phyloP scores from a whole-genome alignment of 2,888 invertebrate species.

The Bellardia bayeri region DNA sequence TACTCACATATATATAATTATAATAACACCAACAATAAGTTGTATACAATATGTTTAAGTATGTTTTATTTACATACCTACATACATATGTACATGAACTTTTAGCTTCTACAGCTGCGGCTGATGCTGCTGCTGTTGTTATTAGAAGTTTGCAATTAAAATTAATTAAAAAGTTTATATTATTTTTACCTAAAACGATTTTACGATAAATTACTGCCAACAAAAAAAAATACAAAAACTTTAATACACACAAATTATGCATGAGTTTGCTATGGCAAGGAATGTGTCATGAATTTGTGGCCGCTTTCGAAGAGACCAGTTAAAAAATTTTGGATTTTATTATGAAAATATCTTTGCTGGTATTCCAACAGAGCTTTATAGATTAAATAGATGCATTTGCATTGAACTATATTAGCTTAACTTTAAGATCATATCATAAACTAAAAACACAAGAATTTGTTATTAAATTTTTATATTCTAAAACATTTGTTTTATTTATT shows the following conservation, averaged over 20 bases:
- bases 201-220: conserved; percentile 51
- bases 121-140: conserved; percentile 22
- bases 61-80: not conserved
- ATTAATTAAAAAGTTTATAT: conserved; percentile 69
- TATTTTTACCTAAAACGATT: conserved; percentile 53
- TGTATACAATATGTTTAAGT: conserved; percentile 16
- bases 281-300: not conserved
- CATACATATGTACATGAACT: not conserved
- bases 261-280: not conserved
- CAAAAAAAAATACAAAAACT: conserved; percentile 2
- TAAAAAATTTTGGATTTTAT: too few relatives aligned
- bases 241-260: conserved; percentile 39
- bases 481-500: too few relatives aligned
- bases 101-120: conserved; percentile 10
- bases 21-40: conserved; percentile 21
- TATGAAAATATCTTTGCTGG: too few relatives aligned
- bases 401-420: too few relatives aligned
- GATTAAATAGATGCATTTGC: too few relatives aligned
- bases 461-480: too few relatives aligned
- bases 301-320: not conserved
- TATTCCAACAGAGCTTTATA: too few relatives aligned
- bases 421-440: too few relatives aligned
- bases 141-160: conserved; percentile 69
- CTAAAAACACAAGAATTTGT: too few relatives aligned
- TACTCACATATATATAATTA: not conserved